Base-by-base conservation (phyloP, 2,888 invertebrate species). In the Dynastes tityus region DNA sequence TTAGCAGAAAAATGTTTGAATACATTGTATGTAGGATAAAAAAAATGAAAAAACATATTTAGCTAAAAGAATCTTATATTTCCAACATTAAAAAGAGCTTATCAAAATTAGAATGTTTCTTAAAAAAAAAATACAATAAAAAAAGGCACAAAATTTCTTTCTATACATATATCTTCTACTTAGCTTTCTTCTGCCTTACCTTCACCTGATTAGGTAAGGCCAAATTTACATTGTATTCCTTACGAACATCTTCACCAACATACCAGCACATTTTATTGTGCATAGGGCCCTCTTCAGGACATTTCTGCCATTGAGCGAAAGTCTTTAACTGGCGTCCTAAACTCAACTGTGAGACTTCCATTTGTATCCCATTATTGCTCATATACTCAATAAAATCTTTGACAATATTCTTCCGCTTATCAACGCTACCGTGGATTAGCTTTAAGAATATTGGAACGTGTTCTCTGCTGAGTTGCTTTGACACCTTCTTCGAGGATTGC, bases 191-290 rank as follows among this genome's bases (percentile, higher is more conserved):
- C 3, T 55, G 27, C 22, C 45, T 74, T 9, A 9, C 13, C 9
- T 74, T 61, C 3, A 51, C 13, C 27, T 74, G 85, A 84, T 93
- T 93, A 0, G 91, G 91, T 22, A 92, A 78, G 0, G 88, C 84
- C 0, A 92, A 84, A 55, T 91, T 89, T 0, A 88, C 84, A 5
- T 90, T 86, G 86, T 92, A 92, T 83, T 92, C 89, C 51, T 91
- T 88, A 13, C 92, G 88, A 0, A 91, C 82, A 11, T 91, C 91
- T 8, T 91, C 89, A 0, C 90, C 85, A 0, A 95, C 93, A 82
- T 91, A 90, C 95, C 95, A 95, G 83, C 92, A 93, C n/a, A 88
- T 86, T 78, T 91, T 92, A 75, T 91, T 91, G 79, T 90, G 89
- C 86, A 90, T 87, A 3, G 90, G 87, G 0, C 90, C 91, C 70